Conservation (phyloP, 2,888 invertebrate species). For the Iphiclides podalirius region DNA sequence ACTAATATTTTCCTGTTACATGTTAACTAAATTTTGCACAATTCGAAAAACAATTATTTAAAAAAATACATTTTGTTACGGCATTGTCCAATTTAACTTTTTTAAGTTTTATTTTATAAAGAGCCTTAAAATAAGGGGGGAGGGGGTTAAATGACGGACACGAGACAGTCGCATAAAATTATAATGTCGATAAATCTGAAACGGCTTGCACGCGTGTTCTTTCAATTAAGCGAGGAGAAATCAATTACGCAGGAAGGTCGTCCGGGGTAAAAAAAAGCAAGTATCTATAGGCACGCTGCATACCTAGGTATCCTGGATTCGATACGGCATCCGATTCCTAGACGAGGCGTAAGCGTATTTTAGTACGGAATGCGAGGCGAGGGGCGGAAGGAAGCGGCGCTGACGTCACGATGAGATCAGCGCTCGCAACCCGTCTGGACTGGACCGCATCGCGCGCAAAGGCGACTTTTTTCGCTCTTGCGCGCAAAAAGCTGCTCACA, state of each 20-base stretch:
- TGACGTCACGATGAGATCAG: slow-evolving; percentile 60
- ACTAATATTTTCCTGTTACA: not conserved
- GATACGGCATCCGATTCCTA: slow-evolving; percentile 17
- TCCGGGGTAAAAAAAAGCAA: too few species aligned
- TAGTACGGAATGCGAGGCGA: slow-evolving; percentile 35
- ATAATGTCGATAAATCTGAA: not conserved
- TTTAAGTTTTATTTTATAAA: too few species aligned
- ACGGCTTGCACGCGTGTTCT: not conserved
- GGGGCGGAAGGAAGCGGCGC: slow-evolving; percentile 57
- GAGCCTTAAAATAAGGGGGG: too few species aligned
- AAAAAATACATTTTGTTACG: not conserved
- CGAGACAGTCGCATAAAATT: too few species aligned
- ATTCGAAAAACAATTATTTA: not conserved
- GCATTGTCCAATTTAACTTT: not conserved
- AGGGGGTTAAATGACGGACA: too few species aligned
- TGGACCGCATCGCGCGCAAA: slow-evolving; percentile 24
- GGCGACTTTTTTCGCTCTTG: slow-evolving; percentile 28
- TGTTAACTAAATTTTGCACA: not conserved
- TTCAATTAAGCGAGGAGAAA: slow-evolving; percentile 5
- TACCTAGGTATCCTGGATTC: slow-evolving; percentile 17
- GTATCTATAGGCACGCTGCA: slow-evolving; percentile 1
- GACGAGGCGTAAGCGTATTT: slow-evolving; percentile 25
- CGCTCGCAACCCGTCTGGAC: slow-evolving; percentile 39
- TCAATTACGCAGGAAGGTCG: not conserved
- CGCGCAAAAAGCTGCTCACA: slow-evolving; percentile 24